Evolutionary conservation across 2,888 invertebrate species (phyloP).

Genomic region (Diaperis boleti): DNA sequence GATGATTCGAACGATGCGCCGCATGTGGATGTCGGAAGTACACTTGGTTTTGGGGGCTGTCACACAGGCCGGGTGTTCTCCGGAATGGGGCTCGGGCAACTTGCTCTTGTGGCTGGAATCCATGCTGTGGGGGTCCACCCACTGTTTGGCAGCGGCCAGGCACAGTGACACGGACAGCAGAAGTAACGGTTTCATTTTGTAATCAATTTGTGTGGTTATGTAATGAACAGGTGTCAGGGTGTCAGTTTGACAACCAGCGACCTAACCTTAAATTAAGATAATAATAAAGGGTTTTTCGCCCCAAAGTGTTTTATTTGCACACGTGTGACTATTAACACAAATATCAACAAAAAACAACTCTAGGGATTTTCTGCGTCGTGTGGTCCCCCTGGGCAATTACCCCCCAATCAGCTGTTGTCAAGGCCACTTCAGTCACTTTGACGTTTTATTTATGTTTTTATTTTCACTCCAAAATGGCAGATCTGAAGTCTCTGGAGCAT

Average conservation of each 20-base stretch:
- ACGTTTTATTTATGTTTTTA: constrained; percentile 50
- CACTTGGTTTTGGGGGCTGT: not conserved
- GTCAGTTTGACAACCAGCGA: too few species aligned
- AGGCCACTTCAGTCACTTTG: constrained; percentile 36
- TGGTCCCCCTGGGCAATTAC: not conserved
- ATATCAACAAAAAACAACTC: too few species aligned
- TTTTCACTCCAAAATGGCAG: constrained; percentile 77
- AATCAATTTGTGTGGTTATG: too few species aligned
- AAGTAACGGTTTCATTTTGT: not conserved
- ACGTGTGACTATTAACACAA: too few species aligned
- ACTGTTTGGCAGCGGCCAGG: not conserved
- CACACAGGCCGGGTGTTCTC: not conserved
- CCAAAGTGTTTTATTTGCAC: too few species aligned
- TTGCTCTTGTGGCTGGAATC: constrained; percentile 17
- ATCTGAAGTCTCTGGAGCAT: constrained; percentile 94
- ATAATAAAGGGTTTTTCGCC: too few species aligned
- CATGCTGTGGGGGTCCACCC: constrained; percentile 40
- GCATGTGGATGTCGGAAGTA: constrained; percentile 23
- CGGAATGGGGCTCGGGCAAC: not conserved
- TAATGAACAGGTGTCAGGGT: too few species aligned
- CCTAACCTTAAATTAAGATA: too few species aligned
- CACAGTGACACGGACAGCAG: not conserved
- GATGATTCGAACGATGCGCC: constrained; percentile 25
- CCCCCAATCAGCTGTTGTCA: constrained; percentile 46
- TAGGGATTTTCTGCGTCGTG: not conserved